A percentile compares a stretch with the other conserved stretches of the same genome.
phyloP scores from a whole-genome alignment of 2,888 invertebrate genomes.

The Caenorhabditis sp. region DNA sequence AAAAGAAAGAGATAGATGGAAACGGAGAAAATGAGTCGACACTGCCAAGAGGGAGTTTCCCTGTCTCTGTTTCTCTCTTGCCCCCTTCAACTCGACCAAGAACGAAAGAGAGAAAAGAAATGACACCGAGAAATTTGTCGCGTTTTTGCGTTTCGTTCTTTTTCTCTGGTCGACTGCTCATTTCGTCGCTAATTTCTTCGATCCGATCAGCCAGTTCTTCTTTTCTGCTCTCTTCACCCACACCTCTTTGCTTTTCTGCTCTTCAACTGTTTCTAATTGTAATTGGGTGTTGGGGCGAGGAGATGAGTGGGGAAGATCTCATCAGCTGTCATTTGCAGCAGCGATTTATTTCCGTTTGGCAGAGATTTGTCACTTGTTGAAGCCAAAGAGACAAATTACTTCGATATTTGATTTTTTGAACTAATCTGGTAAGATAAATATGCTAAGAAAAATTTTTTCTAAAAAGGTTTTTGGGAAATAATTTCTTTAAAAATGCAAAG shows the following conservation, averaged over 20 bases:
- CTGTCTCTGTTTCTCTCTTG: conserved; percentile 29
- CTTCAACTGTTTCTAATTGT: conserved; percentile 60
- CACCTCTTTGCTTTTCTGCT: not conserved
- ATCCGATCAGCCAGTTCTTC: conserved; percentile 59
- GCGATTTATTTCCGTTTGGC: conserved; percentile 42
- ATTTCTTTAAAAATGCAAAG: no score
- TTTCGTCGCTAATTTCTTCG: no score
- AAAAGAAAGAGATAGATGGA: conserved; percentile 18
- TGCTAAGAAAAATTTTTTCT: no score
- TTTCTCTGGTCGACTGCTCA: conserved; percentile 54
- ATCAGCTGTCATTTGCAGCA: conserved; percentile 49
- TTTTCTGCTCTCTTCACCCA: conserved; percentile 8
- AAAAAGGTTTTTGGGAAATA: no score
- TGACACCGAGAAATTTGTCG: conserved; percentile 56
- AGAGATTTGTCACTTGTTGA: conserved; percentile 41
- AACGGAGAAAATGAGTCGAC: not conserved
- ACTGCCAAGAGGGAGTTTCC: conserved; percentile 9
- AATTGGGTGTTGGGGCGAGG: conserved; percentile 54
- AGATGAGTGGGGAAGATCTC: not conserved
- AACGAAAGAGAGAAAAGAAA: no score
- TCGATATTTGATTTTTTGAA: no score
- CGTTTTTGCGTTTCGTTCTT: conserved; percentile 50
- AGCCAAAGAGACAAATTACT: no score
- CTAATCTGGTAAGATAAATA: no score
- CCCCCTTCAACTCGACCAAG: conserved; percentile 29